A percentile compares a stretch with the other conserved stretches of the same genome.
Conservation (phyloP, 2,888 invertebrate species). For the Tenthredo mesomela region DNA sequence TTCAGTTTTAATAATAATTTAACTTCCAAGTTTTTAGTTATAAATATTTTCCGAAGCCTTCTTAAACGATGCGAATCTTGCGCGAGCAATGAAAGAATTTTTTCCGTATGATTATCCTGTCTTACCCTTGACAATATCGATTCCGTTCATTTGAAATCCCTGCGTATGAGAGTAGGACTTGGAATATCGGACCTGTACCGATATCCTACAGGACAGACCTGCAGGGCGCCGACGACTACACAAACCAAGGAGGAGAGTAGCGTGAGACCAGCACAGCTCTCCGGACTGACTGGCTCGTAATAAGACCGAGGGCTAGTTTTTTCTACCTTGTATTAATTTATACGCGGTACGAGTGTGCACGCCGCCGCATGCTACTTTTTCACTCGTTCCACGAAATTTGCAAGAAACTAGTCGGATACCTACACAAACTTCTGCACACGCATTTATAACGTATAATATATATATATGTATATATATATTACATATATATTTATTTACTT, state of each 20-base stretch:
- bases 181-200: constrained; percentile 22
- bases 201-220: constrained; percentile 23
- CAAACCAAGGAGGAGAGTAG: constrained; percentile 60
- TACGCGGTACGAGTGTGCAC: constrained; percentile 78
- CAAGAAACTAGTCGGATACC: constrained; percentile 77
- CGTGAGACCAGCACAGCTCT: constrained; percentile 72
- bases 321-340: constrained; percentile 77
- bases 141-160: constrained; percentile 13
- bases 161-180: constrained; percentile 20
- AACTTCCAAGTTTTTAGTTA: background rate
- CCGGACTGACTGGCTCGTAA: constrained; percentile 70
- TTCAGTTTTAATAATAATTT: background rate
- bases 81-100: background rate
- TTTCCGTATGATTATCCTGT: constrained; percentile 6
- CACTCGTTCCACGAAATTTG: constrained; percentile 77
- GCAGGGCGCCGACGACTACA: background rate
- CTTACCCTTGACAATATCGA: constrained; percentile 5
- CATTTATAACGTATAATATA: constrained; percentile 12
- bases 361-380: constrained; percentile 72
- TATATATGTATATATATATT: background rate
- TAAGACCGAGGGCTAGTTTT: constrained; percentile 77
- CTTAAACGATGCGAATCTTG: background rate
- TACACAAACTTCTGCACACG: constrained; percentile 43
- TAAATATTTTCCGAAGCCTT: background rate
- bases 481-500: constrained; percentile 24